Percentiles rank a stretch among this genome's conserved stretches.
Evolutionary conservation across 2,888 invertebrate species (phyloP).

Genomic region (Saturnia pavonia): DNA sequence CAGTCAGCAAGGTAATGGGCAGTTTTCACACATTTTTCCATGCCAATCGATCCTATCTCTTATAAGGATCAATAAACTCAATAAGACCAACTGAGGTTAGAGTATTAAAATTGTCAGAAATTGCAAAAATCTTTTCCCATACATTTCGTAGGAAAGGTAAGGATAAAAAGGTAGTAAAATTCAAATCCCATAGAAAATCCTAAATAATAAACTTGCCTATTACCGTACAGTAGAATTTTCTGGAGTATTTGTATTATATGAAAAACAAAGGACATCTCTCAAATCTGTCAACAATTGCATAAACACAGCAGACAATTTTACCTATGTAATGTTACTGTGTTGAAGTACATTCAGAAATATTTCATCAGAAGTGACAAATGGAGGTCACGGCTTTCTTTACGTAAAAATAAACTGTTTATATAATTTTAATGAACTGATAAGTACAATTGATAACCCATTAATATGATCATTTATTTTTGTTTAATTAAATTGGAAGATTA

Average conservation of each 20-base stretch:
- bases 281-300: neutral
- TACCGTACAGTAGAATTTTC: neutral
- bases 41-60: too few species aligned
- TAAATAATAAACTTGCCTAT: too few species aligned
- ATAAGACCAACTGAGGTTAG: too few species aligned
- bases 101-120: too few species aligned
- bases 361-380: slow-evolving; percentile 11
- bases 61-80: too few species aligned
- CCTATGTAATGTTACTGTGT: neutral
- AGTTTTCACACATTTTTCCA: too few species aligned
- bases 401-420: slow-evolving; percentile 3
- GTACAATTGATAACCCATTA: neutral
- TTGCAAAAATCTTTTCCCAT: too few species aligned
- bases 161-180: too few species aligned
- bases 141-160: too few species aligned
- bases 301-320: neutral
- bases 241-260: neutral
- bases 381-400: slow-evolving; percentile 15
- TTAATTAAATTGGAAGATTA: neutral
- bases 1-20: too few species aligned
- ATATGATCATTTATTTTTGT: neutral
- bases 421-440: slow-evolving; percentile 11
- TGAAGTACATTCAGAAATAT: neutral
- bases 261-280: neutral
- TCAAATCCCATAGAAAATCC: too few species aligned